phyloP scores from a whole-genome alignment of 2,888 invertebrate species.

The Myopa testacea region DNA sequence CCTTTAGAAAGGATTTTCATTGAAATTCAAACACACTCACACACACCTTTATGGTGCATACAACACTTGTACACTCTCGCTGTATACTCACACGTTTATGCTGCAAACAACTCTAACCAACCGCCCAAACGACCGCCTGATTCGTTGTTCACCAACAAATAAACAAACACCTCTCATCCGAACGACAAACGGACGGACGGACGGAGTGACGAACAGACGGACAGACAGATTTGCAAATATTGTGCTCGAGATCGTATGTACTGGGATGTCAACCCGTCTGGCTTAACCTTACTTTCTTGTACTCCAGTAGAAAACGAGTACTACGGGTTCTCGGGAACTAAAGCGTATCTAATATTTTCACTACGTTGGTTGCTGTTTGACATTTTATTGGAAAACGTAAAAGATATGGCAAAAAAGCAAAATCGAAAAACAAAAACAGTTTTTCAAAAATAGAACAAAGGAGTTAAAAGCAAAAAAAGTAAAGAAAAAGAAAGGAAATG shows the following conservation, averaged over 20 bases:
- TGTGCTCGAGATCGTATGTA: conserved; percentile 39
- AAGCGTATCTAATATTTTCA: neutral
- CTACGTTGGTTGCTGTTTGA: conserved; percentile 16
- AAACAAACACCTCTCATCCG: neutral
- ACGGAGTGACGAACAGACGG: neutral
- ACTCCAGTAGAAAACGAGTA: conserved; percentile 1
- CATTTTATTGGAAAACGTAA: conserved; percentile 30
- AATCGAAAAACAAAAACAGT: neutral
- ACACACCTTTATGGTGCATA: neutral
- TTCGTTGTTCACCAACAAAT: neutral
- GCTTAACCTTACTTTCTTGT: conserved; percentile 41
- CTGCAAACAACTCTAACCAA: neutral
- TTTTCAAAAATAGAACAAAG: neutral
- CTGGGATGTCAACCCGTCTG: conserved; percentile 41
- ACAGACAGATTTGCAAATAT: conserved; percentile 24
- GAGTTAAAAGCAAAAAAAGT: neutral
- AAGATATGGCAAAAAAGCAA: neutral
- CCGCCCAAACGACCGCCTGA: neutral
- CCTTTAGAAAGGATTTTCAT: conserved; percentile 15
- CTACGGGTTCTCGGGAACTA: neutral
- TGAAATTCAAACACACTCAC: conserved; percentile 3
- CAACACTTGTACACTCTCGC: neutral
- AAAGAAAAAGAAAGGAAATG: neutral
- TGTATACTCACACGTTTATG: conserved; percentile 8
- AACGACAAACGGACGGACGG: neutral